A percentile compares a stretch with the other conserved stretches of the same genome.
phyloP scores from a whole-genome alignment of 2,888 invertebrate species.

The Anthrax anthrax region DNA sequence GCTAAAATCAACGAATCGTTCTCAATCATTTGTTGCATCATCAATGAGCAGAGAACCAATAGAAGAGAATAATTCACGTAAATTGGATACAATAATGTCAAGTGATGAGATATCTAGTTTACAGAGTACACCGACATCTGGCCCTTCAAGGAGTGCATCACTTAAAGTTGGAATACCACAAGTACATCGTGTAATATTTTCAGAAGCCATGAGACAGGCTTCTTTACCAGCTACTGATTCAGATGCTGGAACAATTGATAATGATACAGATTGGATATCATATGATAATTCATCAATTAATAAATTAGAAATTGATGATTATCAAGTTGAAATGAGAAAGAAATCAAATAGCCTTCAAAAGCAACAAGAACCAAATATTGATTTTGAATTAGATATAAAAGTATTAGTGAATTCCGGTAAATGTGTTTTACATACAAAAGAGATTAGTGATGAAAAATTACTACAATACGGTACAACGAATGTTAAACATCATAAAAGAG shows the following conservation, averaged over 20 bases:
- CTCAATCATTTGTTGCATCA: slow-evolving; percentile 60
- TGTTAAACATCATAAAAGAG: slow-evolving; percentile 29
- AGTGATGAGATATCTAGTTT: slow-evolving; percentile 30
- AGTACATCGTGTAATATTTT: slow-evolving; percentile 30
- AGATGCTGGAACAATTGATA: slow-evolving; percentile 48
- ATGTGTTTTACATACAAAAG: slow-evolving; percentile 90
- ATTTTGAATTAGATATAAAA: slow-evolving; percentile 91
- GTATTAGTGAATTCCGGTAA: slow-evolving; percentile 94
- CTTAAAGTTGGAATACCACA: slow-evolving; percentile 39
- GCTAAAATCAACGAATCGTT: slow-evolving; percentile 47
- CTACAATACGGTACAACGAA: slow-evolving; percentile 34
- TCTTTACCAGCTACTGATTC: slow-evolving; percentile 64
- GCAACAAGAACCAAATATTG: slow-evolving; percentile 70
- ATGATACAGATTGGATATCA: slow-evolving; percentile 26
- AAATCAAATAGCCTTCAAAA: slow-evolving; percentile 34
- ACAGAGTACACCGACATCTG: slow-evolving; percentile 53
- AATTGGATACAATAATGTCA: slow-evolving; percentile 31
- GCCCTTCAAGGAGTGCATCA: slow-evolving; percentile 58
- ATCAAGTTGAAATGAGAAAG: slow-evolving; percentile 46
- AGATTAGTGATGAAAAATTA: slow-evolving; percentile 47
- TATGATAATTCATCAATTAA: slow-evolving; percentile 23
- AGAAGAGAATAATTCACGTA: slow-evolving; percentile 31
- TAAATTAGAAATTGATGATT: slow-evolving; percentile 47
- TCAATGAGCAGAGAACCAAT: slow-evolving; percentile 49
- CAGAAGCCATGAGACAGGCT: slow-evolving; percentile 43